phyloP scores from a whole-genome alignment of 1,140 invertebrate species.

The Triops cancriformis region DNA sequence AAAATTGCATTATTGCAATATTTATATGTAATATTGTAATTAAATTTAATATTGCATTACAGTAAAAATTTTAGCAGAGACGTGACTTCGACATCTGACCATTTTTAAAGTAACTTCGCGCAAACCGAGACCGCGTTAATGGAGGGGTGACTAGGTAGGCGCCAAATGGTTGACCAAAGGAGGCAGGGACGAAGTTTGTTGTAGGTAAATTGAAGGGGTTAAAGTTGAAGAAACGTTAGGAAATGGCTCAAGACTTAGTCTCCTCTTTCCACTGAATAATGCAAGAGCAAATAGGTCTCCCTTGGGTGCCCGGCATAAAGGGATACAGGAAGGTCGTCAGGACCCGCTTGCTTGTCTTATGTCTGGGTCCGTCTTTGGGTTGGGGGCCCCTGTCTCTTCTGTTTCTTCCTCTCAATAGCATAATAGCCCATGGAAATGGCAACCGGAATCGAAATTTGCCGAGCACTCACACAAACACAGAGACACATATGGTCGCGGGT shows the following conservation, averaged over 20 bases:
- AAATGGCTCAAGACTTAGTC: not conserved
- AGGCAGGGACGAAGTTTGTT: too few species aligned
- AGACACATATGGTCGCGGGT: not conserved
- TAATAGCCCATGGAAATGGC: constrained; percentile 7
- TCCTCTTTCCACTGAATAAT: constrained; percentile 1
- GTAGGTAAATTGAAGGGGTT: not conserved
- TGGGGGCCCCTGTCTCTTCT: not conserved
- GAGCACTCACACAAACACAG: not conserved
- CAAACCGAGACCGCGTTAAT: too few species aligned
- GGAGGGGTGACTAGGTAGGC: too few species aligned
- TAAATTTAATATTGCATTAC: too few species aligned
- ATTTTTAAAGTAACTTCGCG: too few species aligned
- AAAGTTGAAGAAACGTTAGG: not conserved
- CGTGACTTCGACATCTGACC: too few species aligned
- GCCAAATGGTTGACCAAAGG: too few species aligned
- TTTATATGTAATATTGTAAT: too few species aligned
- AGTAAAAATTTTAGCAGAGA: too few species aligned
- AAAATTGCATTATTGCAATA: too few species aligned
- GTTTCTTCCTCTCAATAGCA: not conserved
- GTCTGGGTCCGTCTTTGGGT: not conserved
- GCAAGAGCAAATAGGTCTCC: constrained; percentile 9
- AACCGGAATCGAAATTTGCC: constrained; percentile 4
- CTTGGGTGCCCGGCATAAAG: not conserved
- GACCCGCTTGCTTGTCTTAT: not conserved
- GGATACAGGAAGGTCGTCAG: constrained; percentile 8